These are phyloP conservation scores for Prosopocoilus inquinatus DNA, from an alignment of 2,888 invertebrate species.

Conservation along the genomic window DNA sequence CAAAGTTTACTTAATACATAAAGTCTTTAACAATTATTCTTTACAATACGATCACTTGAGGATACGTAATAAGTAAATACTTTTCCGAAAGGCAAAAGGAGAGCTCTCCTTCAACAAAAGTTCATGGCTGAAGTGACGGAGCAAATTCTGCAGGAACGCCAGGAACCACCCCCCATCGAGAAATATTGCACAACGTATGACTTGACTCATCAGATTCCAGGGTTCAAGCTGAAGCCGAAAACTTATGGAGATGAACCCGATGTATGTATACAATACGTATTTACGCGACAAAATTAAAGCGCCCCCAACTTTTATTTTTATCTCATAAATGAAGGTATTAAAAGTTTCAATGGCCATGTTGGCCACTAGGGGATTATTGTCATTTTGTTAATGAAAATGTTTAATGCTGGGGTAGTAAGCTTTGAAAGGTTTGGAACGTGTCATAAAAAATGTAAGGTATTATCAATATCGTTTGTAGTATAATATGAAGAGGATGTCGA, in stretches of 20 bases:
- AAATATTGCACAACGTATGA: slow-evolving; percentile 46
- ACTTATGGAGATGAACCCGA: slow-evolving; percentile 25
- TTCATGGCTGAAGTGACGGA: slow-evolving; percentile 37
- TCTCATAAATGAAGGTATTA: no score
- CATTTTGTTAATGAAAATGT: no score
- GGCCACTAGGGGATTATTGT: no score
- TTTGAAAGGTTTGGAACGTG: no score
- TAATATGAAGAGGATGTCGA: no score
- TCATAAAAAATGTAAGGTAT: no score
- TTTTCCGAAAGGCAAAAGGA: slow-evolving; percentile 34
- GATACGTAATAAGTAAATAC: not conserved
- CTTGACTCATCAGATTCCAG: slow-evolving; percentile 29
- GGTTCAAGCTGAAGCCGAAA: slow-evolving; percentile 34
- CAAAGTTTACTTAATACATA: not conserved
- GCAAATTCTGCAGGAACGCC: slow-evolving; percentile 38
- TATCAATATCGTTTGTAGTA: no score
- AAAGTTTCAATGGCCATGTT: no score
- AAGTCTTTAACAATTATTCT: not conserved
- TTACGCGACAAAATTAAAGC: no score
- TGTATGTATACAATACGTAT: slow-evolving; percentile 17
- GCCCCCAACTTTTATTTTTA: no score
- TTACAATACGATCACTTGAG: not conserved
- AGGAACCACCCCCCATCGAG: slow-evolving; percentile 32
- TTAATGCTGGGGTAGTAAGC: no score
- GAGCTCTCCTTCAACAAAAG: slow-evolving; percentile 32